Conservation (phyloP, 2,113 vertebrate genomes). For the Ophthalmolycus amberensis region DNA sequence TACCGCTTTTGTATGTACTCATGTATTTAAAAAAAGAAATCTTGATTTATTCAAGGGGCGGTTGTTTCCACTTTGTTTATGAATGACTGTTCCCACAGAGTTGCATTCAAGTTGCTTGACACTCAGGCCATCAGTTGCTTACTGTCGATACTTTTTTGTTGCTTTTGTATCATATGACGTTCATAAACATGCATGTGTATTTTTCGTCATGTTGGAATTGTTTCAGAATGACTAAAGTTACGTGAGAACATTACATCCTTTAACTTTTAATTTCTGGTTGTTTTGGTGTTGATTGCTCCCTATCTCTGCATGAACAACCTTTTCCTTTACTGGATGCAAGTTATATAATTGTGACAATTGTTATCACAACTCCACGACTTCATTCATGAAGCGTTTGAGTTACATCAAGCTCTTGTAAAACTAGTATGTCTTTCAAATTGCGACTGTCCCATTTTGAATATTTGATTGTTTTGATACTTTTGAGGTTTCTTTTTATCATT, state of each 20-base stretch:
- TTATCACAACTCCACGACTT: not conserved
- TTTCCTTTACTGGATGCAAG: constrained; percentile 52
- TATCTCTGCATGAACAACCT: constrained; percentile 26
- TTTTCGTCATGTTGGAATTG: constrained; percentile 64
- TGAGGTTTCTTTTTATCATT: not conserved
- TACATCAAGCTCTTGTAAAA: not conserved
- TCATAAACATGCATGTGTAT: constrained; percentile 65
- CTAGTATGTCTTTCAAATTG: constrained; percentile 1
- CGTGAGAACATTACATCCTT: constrained; percentile 61
- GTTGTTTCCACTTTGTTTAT: constrained; percentile 51
- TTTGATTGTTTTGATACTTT: constrained; percentile 9
- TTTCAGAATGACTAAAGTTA: constrained; percentile 73
- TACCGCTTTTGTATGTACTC: constrained; percentile 51
- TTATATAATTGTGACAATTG: constrained; percentile 8
- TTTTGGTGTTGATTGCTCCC: constrained; percentile 48
- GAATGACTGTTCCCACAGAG: constrained; percentile 50
- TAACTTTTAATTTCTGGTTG: constrained; percentile 69
- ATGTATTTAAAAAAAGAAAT: constrained; percentile 39
- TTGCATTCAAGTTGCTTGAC: constrained; percentile 45
- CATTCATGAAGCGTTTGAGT: not conserved
- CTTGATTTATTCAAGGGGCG: constrained; percentile 42
- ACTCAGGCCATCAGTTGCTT: constrained; percentile 52
- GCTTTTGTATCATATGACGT: constrained; percentile 67
- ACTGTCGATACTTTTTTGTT: constrained; percentile 44
- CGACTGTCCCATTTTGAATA: not conserved